These are phyloP conservation scores for Potorous gilbertii DNA, from an alignment of 2,797 vertebrate genomes.

Conservation along the genomic window DNA sequence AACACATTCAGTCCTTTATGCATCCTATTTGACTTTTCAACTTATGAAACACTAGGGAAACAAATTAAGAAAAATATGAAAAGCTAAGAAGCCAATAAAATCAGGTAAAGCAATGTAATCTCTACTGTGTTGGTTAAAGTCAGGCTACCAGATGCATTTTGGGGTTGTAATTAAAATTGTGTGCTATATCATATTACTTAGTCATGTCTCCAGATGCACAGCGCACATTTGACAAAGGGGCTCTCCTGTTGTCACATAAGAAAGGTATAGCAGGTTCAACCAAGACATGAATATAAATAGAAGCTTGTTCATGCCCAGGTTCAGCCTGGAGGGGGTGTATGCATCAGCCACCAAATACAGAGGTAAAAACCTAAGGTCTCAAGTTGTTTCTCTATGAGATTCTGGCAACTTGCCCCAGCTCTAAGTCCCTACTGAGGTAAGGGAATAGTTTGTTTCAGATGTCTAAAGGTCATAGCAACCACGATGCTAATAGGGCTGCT, in stretches of 20 bases:
- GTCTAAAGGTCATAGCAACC: neutral
- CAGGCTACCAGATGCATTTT: slow-evolving; percentile 69
- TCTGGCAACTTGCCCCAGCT: neutral
- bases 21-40: slow-evolving; percentile 62
- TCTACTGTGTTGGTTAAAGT: slow-evolving; percentile 65
- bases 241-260: slow-evolving; percentile 53
- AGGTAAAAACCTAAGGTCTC: neutral
- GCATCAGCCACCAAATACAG: neutral
- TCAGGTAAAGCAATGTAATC: slow-evolving; percentile 72
- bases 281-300: neutral
- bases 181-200: slow-evolving; percentile 6
- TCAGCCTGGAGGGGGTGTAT: neutral
- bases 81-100: slow-evolving; percentile 72
- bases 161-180: slow-evolving; percentile 71
- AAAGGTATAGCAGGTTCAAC: slow-evolving; percentile 53
- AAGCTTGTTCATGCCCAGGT: slow-evolving; percentile 2
- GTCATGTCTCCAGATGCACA: slow-evolving; percentile 40
- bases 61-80: slow-evolving; percentile 54
- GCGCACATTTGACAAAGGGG: slow-evolving; percentile 61
- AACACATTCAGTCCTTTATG: slow-evolving; percentile 38
- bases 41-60: slow-evolving; percentile 56
- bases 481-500: neutral
- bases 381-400: neutral
- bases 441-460: neutral
- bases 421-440: neutral